These are phyloP conservation scores for Darevskia mixta DNA, from an alignment of 2,797 vertebrate species.

Conservation along the genomic window DNA sequence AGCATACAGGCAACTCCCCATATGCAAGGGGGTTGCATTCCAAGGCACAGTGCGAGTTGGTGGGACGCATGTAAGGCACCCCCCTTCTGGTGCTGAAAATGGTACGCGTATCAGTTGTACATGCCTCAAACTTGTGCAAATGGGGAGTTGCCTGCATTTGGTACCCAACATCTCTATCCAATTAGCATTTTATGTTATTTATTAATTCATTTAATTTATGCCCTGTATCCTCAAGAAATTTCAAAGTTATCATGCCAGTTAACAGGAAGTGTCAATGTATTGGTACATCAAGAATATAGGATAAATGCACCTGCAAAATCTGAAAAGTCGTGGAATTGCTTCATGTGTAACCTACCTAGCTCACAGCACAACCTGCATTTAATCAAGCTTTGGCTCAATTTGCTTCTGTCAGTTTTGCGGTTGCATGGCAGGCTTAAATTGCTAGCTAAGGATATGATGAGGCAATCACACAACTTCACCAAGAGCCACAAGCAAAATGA, in stretches of 20 bases:
- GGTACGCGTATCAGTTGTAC: too few relatives aligned
- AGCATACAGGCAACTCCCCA: not conserved
- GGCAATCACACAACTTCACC: not conserved
- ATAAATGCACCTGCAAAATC: not conserved
- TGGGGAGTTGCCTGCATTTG: too few relatives aligned
- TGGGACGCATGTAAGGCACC: too few relatives aligned
- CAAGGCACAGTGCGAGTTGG: too few relatives aligned
- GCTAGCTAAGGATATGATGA: not conserved
- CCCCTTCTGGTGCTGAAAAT: too few relatives aligned
- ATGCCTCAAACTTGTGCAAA: too few relatives aligned
- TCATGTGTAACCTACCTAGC: not conserved
- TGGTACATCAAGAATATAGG: not conserved
- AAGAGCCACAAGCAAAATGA: not conserved
- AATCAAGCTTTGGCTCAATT: constrained; percentile 6
- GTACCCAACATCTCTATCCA: not conserved
- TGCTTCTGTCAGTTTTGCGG: constrained; percentile 14
- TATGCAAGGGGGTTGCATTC: too few relatives aligned
- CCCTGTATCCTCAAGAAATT: not conserved
- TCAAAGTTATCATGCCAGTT: not conserved
- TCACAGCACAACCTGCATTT: not conserved
- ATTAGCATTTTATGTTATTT: not conserved
- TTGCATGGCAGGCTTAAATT: not conserved
- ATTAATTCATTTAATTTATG: not conserved
- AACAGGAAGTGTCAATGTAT: not conserved
- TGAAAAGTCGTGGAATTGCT: not conserved